Evolutionary conservation across 1,140 invertebrate species (phyloP).

Genomic region (Brachionus calyciflorus): DNA sequence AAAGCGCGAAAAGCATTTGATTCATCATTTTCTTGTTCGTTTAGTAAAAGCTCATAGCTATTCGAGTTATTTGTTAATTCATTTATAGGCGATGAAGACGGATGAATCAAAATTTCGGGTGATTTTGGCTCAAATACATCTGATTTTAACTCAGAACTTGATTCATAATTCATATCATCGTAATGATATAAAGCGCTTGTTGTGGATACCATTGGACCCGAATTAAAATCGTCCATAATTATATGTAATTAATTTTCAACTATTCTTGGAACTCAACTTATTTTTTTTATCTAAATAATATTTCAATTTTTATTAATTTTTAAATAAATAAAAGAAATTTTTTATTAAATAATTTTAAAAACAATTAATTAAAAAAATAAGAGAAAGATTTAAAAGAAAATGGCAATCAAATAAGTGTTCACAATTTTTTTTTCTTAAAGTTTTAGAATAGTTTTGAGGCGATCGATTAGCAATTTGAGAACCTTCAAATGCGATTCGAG

Average conservation of each 20-base stretch:
- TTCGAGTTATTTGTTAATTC: not conserved
- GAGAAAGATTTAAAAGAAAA: too few species aligned
- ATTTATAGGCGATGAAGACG: too few species aligned
- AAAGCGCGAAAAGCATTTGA: conserved; percentile 13
- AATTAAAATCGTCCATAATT: not conserved
- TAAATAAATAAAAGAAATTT: too few species aligned
- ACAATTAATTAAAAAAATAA: too few species aligned
- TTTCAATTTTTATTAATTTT: not conserved
- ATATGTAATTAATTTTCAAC: not conserved
- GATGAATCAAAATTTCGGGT: not conserved
- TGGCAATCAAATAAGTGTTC: too few species aligned
- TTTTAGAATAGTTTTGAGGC: too few species aligned
- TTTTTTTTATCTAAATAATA: not conserved
- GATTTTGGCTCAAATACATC: not conserved
- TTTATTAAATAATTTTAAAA: too few species aligned
- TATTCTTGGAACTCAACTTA: too few species aligned
- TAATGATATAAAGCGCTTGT: not conserved
- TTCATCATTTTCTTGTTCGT: not conserved
- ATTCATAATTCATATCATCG: not conserved
- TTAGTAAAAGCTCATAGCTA: not conserved
- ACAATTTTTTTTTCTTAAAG: too few species aligned
- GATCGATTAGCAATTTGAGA: too few species aligned
- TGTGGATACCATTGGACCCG: not conserved
- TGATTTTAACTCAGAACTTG: not conserved
- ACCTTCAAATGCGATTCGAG: too few species aligned